These are phyloP conservation scores for Pantherophis vulpinus DNA, from an alignment of 2,797 vertebrate genomes.

Conservation along the genomic window DNA sequence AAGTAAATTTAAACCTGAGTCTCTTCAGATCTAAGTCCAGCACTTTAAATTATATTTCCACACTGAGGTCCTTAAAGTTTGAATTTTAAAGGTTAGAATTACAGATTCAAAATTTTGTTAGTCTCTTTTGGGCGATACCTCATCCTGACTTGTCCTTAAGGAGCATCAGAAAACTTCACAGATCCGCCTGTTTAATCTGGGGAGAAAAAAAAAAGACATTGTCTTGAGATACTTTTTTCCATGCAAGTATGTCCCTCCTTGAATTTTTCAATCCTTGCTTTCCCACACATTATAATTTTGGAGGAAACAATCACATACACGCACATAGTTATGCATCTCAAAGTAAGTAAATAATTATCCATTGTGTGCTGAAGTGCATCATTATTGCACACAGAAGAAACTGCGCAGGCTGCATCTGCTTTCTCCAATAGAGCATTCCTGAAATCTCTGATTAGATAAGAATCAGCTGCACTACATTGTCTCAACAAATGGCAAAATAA, in stretches of 20 bases:
- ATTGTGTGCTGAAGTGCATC: slow-evolving; percentile 25
- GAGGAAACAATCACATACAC: not conserved
- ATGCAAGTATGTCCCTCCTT: not conserved
- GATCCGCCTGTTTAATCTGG: not conserved
- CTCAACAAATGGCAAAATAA: slow-evolving; percentile 34
- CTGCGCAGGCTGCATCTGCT: not conserved
- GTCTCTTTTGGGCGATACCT: not conserved
- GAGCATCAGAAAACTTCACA: not conserved
- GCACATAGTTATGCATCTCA: not conserved
- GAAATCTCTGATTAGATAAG: slow-evolving; percentile 6
- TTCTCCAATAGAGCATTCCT: slow-evolving; percentile 15
- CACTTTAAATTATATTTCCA: not conserved
- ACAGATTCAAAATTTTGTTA: not conserved
- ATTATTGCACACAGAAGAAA: slow-evolving; percentile 18
- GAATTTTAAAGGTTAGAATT: not conserved
- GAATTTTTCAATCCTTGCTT: not conserved
- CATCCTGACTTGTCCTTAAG: not conserved
- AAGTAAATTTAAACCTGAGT: not conserved
- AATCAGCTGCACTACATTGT: slow-evolving; percentile 31
- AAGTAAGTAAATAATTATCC: slow-evolving; percentile 18
- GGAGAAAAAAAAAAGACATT: not conserved
- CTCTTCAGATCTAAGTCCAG: not conserved
- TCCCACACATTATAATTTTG: slow-evolving; percentile 12
- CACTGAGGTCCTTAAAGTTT: not conserved
- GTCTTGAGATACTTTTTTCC: not conserved